Evolutionary conservation across 2,888 invertebrate genomes (phyloP), one percentile per base, ranked within the genome.

Genomic region (Tuta absoluta): DNA sequence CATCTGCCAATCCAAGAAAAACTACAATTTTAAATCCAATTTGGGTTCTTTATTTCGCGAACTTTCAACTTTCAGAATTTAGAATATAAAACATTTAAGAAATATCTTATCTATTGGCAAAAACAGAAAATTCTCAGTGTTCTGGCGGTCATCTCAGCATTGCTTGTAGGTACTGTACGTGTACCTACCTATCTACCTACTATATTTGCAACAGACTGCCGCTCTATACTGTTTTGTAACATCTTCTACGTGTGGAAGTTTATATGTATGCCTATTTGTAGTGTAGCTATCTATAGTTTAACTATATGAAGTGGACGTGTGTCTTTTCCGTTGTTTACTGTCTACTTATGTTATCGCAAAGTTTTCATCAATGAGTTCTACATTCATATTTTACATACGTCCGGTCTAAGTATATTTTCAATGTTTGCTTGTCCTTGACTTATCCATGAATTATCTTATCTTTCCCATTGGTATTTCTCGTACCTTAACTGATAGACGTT

Each of bases 351-450:
- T 56, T 64, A 61, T 64, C 59, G 60, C 28, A 4, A 14, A 17
- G 45, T 61, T 64, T 64, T 64, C 64, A 64, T 64, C 64, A 64
- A 64, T 64, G 61, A 56, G 56, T 28, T 59, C 24, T 23, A n/a
- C 28, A n/a, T 56, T 56, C 28, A n/a, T 24, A 49, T 56, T 56
- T 23, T 56, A 56, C 12, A 56, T 56, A 53, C 11, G 23, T 53
- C 57, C 8, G 12, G 12, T 41, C 14, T 41, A 14, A 41, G 41
- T 41, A 56, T 57, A 45, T 21, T 63, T 24, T 56, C 24, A n/a
- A 56, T 11, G 23, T 56, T 56, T 56, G 24, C 28, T 21, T 56
- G 56, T 56, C 56, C 28, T 56, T 56, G 56, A 56, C 14, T 14
- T 56, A 56, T 56, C 24, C n/a, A 24, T 56, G 23, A 7, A 2